Evolutionary conservation across 37 sponge, comb jelly and placozoan species (phyloP).

Genomic region (Chondrilla cf. caribensis): DNA sequence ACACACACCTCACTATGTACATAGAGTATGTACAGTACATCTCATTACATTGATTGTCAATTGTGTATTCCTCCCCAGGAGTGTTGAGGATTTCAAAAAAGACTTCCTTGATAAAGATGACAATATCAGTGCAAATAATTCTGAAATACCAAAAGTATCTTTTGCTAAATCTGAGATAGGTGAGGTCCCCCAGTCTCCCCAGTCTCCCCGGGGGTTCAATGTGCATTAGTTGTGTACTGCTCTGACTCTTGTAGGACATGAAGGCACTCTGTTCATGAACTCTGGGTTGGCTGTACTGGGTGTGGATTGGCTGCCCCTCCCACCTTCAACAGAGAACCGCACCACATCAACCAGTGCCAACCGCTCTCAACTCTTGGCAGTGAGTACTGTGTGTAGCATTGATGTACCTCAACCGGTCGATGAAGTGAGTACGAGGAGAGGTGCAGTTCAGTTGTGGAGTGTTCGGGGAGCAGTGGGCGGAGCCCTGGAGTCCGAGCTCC

Average conservation of each 20-base stretch:
- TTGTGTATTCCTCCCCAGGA: too few relatives aligned
- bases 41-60: too few relatives aligned
- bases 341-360: too few relatives aligned
- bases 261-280: neutral
- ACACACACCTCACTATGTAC: too few relatives aligned
- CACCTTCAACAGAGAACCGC: neutral
- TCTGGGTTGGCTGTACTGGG: neutral
- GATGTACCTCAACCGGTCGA: neutral
- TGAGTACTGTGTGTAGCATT: neutral
- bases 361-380: neutral
- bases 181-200: too few relatives aligned
- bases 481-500: neutral
- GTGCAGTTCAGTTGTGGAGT: neutral
- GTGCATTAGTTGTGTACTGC: neutral
- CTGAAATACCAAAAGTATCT: too few relatives aligned
- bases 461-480: neutral
- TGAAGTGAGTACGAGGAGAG: neutral
- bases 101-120: too few relatives aligned
- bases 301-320: conserved; percentile 10
- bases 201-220: neutral
- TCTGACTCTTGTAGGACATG: neutral
- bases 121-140: too few relatives aligned
- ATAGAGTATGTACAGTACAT: too few relatives aligned
- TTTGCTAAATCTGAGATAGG: too few relatives aligned
- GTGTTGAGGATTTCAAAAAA: too few relatives aligned